Evolutionary conservation across 1,140 invertebrate genomes (phyloP).

Genomic region (Chrysomallon squamiferum): DNA sequence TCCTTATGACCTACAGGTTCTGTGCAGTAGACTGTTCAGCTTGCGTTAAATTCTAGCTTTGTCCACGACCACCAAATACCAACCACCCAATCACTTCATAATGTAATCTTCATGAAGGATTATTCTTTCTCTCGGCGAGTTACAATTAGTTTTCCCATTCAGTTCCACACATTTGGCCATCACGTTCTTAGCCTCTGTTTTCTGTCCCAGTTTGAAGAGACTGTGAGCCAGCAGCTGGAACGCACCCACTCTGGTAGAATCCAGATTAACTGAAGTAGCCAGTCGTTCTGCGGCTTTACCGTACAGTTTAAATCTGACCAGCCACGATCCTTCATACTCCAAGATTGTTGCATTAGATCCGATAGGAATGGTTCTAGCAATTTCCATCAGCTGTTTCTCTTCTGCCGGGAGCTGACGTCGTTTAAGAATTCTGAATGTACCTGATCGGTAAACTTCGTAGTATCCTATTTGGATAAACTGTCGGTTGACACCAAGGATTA

Average conservation of each 20-base stretch:
- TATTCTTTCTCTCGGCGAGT: background rate
- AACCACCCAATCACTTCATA: background rate
- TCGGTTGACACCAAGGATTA: conserved; percentile 33
- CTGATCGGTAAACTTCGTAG: conserved; percentile 35
- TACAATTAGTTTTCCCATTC: background rate
- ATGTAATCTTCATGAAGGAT: background rate
- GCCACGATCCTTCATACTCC: conserved; percentile 45
- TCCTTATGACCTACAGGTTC: too few species aligned
- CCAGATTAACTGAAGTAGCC: background rate
- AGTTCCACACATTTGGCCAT: background rate
- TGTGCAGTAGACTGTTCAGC: too few species aligned
- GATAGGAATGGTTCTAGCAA: conserved; percentile 23
- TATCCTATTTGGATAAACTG: conserved; percentile 36
- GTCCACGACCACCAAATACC: too few species aligned
- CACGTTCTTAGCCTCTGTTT: background rate
- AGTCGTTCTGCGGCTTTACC: conserved; percentile 36
- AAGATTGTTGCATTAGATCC: conserved; percentile 43
- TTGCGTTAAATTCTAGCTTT: too few species aligned
- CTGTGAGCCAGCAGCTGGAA: conserved; percentile 9
- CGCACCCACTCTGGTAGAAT: background rate
- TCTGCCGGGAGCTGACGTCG: conserved; percentile 16
- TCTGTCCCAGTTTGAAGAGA: background rate
- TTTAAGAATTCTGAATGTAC: conserved; percentile 34
- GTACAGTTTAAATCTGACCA: conserved; percentile 29
- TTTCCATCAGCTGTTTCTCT: conserved; percentile 18